Base-by-base conservation (phyloP, 2,888 invertebrate species). In the Chouioia cunea region DNA sequence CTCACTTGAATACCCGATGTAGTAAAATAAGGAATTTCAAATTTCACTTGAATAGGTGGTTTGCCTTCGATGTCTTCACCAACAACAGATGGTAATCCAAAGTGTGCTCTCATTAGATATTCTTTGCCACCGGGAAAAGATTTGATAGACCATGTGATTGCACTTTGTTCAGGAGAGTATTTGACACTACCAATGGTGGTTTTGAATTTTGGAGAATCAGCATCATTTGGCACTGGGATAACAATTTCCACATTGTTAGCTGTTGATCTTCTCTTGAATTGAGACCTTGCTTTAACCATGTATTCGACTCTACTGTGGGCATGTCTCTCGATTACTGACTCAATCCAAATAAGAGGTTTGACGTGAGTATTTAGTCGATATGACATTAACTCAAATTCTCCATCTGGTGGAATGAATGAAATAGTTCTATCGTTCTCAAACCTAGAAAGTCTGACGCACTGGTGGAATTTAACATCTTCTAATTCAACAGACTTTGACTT, bases 191-290 rank as follows among this genome's bases (percentile, higher is more conserved):
- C 99, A 77, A 97, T 95, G 0, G 97, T 96, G 0, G 97, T 97
- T 85, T 97, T 98, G 85, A 99, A 99, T 87, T 98, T 98, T 0
- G 99, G 99, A 1, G 98, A 97, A 85, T 99, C 98, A 0, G 98
- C 99, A 89, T 99, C 99, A 65, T 93, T 93, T 27, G 97, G 97
- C 56, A 97, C 97, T 0, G 97, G 97, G 80, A 97, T 96, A 36
- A 97, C 93, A 76, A 99, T 97, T 87, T 99, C 99, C 53, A 99
- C 99, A 87, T 99, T 98, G 84, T 99, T 99, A 0, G 99, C 99
- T 0, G 98, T 99, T 0, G 98, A 98, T 58, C 98, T 90, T 46
- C 98, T 89, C 84, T 99, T 99, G 86, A 99, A 99, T 86, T 99
- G 99, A 43, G 97, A 97, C 86, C 98, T 97, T 0, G 99, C 99